Conservation (phyloP, 2,113 vertebrate genomes). For the Spea multiplicata region DNA sequence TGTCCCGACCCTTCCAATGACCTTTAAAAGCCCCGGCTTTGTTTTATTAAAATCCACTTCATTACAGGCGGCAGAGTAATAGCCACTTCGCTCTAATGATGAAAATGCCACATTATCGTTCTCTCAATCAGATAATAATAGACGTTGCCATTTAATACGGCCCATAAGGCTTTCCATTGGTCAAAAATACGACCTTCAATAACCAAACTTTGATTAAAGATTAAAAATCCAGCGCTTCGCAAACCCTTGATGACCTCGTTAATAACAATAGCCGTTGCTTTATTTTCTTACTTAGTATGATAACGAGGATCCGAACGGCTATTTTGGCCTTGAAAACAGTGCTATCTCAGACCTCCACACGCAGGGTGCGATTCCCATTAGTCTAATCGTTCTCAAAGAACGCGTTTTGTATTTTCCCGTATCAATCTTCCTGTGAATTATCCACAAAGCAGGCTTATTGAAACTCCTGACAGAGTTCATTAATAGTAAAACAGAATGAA, state of each 20-base stretch:
- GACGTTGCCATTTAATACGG: not conserved
- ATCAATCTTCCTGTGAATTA: too few relatives aligned
- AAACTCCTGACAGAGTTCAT: too few relatives aligned
- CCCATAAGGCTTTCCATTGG: slow-evolving; percentile 2
- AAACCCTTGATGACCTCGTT: not conserved
- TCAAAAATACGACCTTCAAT: slow-evolving; percentile 12
- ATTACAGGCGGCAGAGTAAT: slow-evolving; percentile 14
- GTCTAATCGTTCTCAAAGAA: not conserved
- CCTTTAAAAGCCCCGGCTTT: slow-evolving; percentile 15
- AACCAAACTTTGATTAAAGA: not conserved
- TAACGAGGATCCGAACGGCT: not conserved
- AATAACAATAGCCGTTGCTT: not conserved
- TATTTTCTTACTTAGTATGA: not conserved
- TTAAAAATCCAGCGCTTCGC: not conserved
- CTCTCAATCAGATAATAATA: slow-evolving; percentile 13
- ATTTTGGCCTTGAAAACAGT: not conserved
- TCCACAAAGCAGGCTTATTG: too few relatives aligned
- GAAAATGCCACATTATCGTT: slow-evolving; percentile 38
- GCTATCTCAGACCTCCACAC: not conserved
- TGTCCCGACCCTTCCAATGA: not conserved
- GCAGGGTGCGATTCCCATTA: not conserved
- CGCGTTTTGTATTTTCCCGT: too few relatives aligned
- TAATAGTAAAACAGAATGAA: too few relatives aligned
- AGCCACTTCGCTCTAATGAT: slow-evolving; percentile 36
- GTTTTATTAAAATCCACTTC: slow-evolving; percentile 40